These are phyloP conservation scores for Clinocottus analis DNA, from an alignment of 2,113 vertebrate species.

Conservation along the genomic window DNA sequence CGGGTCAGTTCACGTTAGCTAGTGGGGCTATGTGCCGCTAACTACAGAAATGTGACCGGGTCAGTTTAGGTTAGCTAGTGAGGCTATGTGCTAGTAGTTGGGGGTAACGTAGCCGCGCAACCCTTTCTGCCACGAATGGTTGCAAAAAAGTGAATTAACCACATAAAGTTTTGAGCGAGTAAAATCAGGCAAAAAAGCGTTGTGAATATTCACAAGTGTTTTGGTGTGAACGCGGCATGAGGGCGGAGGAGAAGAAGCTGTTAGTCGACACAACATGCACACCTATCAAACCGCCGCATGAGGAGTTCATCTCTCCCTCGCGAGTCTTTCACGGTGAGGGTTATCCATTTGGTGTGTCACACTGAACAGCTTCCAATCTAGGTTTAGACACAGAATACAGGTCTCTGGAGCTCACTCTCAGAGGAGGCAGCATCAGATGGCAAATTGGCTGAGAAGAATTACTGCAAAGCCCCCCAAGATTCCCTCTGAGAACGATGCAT, in stretches of 20 bases:
- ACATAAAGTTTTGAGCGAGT: too few relatives aligned
- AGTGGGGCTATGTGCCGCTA: too few relatives aligned
- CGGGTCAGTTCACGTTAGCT: too few relatives aligned
- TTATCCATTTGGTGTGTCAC: neutral
- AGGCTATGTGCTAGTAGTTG: too few relatives aligned
- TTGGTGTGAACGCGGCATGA: too few relatives aligned
- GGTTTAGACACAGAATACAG: slow-evolving; percentile 27
- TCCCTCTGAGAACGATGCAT: slow-evolving; percentile 12
- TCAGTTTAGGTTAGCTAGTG: too few relatives aligned
- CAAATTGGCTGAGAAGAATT: slow-evolving; percentile 31
- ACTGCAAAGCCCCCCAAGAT: neutral
- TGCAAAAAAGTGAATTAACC: too few relatives aligned
- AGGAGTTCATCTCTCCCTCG: neutral
- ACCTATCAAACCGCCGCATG: neutral
- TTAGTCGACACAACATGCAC: neutral
- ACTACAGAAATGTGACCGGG: too few relatives aligned
- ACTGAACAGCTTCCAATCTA: slow-evolving; percentile 34
- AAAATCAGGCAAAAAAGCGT: too few relatives aligned
- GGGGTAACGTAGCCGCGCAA: too few relatives aligned
- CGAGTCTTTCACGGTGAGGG: neutral
- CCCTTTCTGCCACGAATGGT: too few relatives aligned
- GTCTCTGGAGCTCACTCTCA: slow-evolving; percentile 15
- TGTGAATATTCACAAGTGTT: too few relatives aligned
- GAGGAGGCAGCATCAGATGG: slow-evolving; percentile 37
- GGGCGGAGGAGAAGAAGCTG: slow-evolving; percentile 21